Base-by-base conservation (phyloP, 2,888 invertebrate species). In the Calameuta pallipes region DNA sequence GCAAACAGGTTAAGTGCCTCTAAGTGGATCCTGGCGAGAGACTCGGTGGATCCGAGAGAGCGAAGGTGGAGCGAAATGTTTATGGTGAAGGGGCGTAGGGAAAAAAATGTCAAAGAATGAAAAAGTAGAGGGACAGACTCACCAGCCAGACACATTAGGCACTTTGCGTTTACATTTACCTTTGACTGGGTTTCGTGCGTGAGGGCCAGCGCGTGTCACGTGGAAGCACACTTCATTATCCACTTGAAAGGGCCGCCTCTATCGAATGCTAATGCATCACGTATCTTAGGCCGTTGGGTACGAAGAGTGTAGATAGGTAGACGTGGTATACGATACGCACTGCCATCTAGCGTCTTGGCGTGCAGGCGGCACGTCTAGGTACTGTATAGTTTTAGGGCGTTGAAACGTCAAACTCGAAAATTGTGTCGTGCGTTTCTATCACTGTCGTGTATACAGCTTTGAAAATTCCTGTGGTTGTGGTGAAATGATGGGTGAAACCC, bases 1-100 rank as follows among this genome's bases (percentile, higher is more conserved):
- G 87, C 87, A 88, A 88, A 88, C 88, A 88, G 84, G 85, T 86
- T 87, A 87, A 88, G 88, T 87, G 88, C 82, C 84, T 83, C 82
- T 85, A 86, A 87, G 87, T 88, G 87, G 87, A 56, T 56, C 56
- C 41, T 15, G 41, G 41, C 41, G 41, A 41, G 41, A 41, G 41
- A 41, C 41, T 80, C 83, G 84, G 76, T 74, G 82, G 75, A 41
- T 41, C 41, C 23, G 23, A 56, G 79, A 41, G 83, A 82, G 83
- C 78, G 82, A 81, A 78, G 83, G 80, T 79, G 83, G 76, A 80
- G 80, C 78, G 33, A 78, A 76, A 71, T 71, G 71, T 31, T 33
- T 31, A 71, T 35, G 75, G 75, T 9, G 68, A 56, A 69, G 76
- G 34, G 23, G 79, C 4, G 36, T 56, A 4, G 34, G 33, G 33